Base-by-base conservation (phyloP, 2,888 invertebrate genomes). In the Lepidochrysops patricia region DNA sequence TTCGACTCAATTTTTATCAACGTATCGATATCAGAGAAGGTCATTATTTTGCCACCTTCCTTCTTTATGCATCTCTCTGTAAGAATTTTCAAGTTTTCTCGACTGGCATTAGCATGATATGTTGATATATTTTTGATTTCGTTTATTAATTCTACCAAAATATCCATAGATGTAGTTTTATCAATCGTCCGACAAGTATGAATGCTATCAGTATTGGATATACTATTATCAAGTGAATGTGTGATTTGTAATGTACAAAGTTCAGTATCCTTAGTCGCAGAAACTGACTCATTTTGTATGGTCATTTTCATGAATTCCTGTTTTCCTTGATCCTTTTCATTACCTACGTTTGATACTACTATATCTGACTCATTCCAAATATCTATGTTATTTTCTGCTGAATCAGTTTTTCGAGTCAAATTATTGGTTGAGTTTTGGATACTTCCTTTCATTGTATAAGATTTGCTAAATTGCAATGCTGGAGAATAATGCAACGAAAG, bases 61-160 rank as follows among this genome's bases (percentile, higher is more conserved):
- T 13, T 43, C 2, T 43, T 43, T 9, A 68, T 77, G 71, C 2
- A 78, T 57, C 56, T 75, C 70, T 57, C 66, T 69, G 50, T 62
- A 62, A 34, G 63, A 58, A 2, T 64, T 61, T 50, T 63, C 57
- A 12, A 35, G 58, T 54, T 66, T 68, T 2, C 72, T 15, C n/a
- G 15, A 2, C 15, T 67, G n/a, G 75, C 68, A 54, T 77, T 71
- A 4, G 76, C 72, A 61, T 82, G 78, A 63, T 77, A 75, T 5
- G 75, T 73, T 1, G 83, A 80, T 60, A 88, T 86, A 60, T 82
- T 86, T 67, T 82, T 79, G 64, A 89, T 89, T 72, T 89, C 88
- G 65, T 82, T 84, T 56, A 89, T 71, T 52, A 89, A 72, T 12
- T 80, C 79, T 2, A 84, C 81, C 62, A 89, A 68, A 65, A 86